phyloP scores from a whole-genome alignment of 2,113 vertebrate species.

The Hassar affinis region DNA sequence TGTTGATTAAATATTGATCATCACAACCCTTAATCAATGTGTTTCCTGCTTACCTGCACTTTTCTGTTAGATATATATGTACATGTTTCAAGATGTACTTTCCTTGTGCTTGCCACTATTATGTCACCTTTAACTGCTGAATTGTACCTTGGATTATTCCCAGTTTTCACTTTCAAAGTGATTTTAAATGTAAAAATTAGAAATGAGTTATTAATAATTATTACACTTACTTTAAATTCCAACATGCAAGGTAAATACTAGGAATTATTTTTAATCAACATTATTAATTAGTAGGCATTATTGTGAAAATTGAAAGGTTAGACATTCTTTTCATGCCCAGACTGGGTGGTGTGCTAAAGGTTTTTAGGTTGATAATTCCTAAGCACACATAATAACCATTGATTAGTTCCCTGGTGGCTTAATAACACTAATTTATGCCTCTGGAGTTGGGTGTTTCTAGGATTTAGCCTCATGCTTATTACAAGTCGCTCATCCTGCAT shows the following conservation, averaged over 20 bases:
- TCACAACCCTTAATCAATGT: neutral
- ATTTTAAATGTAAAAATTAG: neutral
- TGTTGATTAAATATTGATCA: neutral
- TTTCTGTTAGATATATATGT: neutral
- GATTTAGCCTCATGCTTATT: constrained; percentile 30
- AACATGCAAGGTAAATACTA: neutral
- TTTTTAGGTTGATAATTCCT: constrained; percentile 19
- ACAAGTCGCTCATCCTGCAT: neutral
- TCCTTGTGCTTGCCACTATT: neutral
- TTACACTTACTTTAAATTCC: neutral
- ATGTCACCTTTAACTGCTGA: neutral
- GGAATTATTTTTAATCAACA: neutral
- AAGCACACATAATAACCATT: constrained; percentile 32
- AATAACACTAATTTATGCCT: constrained; percentile 52
- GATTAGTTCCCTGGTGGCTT: constrained; percentile 49
- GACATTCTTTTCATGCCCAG: constrained; percentile 14
- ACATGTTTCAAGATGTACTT: neutral
- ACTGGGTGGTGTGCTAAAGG: neutral
- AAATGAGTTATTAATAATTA: neutral
- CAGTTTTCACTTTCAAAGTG: neutral
- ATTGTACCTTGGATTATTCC: neutral
- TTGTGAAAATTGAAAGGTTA: neutral
- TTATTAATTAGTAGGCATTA: neutral
- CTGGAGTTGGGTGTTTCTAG: constrained; percentile 33
- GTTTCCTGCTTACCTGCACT: neutral